Evolutionary conservation across 2,113 vertebrate genomes (phyloP), one percentile per base, ranked within the genome.

Genomic region (Chaetodon auriga): DNA sequence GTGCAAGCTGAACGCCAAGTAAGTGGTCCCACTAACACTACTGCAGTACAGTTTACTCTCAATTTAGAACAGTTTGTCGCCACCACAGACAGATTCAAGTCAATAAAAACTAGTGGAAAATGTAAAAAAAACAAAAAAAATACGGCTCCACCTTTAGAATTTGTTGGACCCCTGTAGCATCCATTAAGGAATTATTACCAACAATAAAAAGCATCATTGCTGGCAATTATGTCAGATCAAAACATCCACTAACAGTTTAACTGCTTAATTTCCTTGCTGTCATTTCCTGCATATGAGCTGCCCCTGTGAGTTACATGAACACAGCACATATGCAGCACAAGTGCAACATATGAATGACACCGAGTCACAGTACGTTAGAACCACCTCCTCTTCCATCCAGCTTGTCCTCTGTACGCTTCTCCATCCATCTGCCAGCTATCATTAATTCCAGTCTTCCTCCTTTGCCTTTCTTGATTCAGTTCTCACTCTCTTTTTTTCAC

Each of bases 21-120:
- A 82, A 86, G 76, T 81, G 66, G 63, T 46, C 62, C 19, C 78
- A 25, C 62, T 60, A 36, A 81, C 35, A 63, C 25, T 23, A 48
- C 49, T 38, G 58, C 25, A 43, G 19, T 18, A 8, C n/a, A n/a
- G 6, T 63, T 84, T 60, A 14, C 43, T 63, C 43, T 61, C 25
- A 63, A 80, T 83, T 76, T 61, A 65, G 51, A 78, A 7, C n/a
- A 16, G 66, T 79, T 55, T 75, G 35, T n/a, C 38, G 57, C 53
- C 30, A 48, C 68, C 19, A 36, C 41, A 25, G 8, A 48, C 46
- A 25, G 4, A 23, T 53, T 54, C 23, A 66, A 30, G 16, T 55
- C 36, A 49, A 46, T 53, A 46, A 41, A 77, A 82, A 9, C 4
- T 7, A 19, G 5, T 43, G n/a, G 5, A 25, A 48, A 51, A 45